phyloP scores from a whole-genome alignment of 2,888 invertebrate genomes.

The Parascotia fuliginaria region DNA sequence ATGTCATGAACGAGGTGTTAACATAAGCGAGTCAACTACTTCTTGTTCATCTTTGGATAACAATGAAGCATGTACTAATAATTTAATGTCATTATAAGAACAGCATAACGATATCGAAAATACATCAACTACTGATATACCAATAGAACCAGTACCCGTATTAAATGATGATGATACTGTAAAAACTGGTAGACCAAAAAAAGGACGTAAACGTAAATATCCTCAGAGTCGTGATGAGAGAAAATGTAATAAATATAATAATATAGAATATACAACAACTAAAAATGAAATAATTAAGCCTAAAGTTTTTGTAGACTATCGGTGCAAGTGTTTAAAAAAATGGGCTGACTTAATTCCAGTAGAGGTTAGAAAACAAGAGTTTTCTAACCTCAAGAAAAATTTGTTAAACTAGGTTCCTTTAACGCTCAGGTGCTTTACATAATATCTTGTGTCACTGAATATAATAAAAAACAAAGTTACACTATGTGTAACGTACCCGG shows the following conservation, averaged over 20 bases:
- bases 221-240: constrained; percentile 11
- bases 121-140: too few relatives aligned
- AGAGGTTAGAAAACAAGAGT: constrained; percentile 23
- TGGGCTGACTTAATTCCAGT: constrained; percentile 17
- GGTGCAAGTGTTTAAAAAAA: constrained; percentile 18
- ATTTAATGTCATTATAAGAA: too few relatives aligned
- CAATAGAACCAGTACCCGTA: too few relatives aligned
- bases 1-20: too few relatives aligned
- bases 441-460: constrained; percentile 18
- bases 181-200: constrained; percentile 17
- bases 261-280: constrained; percentile 8
- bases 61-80: too few relatives aligned
- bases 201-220: constrained; percentile 17
- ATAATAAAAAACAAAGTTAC: constrained; percentile 15
- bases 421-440: constrained; percentile 20
- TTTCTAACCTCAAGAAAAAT: too few relatives aligned
- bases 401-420: constrained; percentile 20
- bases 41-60: too few relatives aligned
- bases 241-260: constrained; percentile 14
- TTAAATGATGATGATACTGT: too few relatives aligned
- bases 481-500: constrained; percentile 7
- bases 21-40: too few relatives aligned
- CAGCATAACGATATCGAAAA: too few relatives aligned
- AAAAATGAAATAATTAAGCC: constrained; percentile 13
- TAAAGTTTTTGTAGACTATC: constrained; percentile 18